These are phyloP conservation scores for Drosophila greeni DNA, from an alignment of 2,888 invertebrate genomes.

Conservation along the genomic window DNA sequence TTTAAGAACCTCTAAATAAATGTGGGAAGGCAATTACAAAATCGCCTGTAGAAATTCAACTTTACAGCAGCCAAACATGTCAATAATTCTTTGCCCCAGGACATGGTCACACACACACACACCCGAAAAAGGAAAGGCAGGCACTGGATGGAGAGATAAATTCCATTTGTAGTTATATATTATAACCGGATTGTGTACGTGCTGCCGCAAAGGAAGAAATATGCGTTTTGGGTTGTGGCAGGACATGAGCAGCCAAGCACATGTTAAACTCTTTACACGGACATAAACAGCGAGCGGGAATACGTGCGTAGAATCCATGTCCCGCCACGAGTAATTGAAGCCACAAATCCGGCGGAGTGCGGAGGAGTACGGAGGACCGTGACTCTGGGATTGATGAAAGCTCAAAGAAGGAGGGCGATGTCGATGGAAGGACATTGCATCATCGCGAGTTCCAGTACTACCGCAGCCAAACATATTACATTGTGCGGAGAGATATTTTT, in stretches of 20 bases:
- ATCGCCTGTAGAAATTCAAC: conserved; percentile 18
- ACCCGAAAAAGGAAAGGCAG: background rate
- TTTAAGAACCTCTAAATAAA: conserved; percentile 17
- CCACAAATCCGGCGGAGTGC: conserved; percentile 24
- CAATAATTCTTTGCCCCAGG: conserved; percentile 47
- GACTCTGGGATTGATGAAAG: conserved; percentile 44
- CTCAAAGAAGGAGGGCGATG: conserved; percentile 31
- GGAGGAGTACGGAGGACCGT: conserved; percentile 11
- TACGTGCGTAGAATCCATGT: conserved; percentile 65
- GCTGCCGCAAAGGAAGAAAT: conserved; percentile 34
- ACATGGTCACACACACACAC: background rate
- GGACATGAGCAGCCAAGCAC: conserved; percentile 55
- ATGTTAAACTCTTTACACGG: conserved; percentile 73
- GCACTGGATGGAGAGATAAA: conserved; percentile 32
- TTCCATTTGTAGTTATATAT: conserved; percentile 50
- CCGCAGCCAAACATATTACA: conserved; percentile 36
- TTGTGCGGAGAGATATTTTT: conserved; percentile 23
- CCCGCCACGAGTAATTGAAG: conserved; percentile 66
- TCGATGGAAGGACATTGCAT: conserved; percentile 29
- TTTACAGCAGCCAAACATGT: conserved; percentile 37
- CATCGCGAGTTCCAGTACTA: conserved; percentile 3
- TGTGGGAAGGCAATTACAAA: conserved; percentile 21
- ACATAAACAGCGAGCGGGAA: conserved; percentile 64
- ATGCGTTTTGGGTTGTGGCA: conserved; percentile 52
- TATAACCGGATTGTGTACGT: conserved; percentile 46